A percentile compares a stretch with the other conserved stretches of the same genome.
These are phyloP conservation scores for Malacosoma neustria DNA, from an alignment of 2,888 invertebrate genomes.

Conservation along the genomic window DNA sequence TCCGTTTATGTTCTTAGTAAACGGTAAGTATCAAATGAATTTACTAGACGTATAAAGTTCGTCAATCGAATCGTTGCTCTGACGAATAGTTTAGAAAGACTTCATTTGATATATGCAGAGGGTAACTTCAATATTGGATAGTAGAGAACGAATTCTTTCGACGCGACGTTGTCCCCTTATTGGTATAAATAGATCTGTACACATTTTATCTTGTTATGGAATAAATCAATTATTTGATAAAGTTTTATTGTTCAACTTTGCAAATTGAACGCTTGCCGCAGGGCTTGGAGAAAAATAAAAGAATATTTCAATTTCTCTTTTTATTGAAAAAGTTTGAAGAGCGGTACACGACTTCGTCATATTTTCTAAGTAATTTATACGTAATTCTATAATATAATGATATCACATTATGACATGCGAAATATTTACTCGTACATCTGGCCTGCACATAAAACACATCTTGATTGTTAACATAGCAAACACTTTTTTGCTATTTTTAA, in stretches of 20 bases:
- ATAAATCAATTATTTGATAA: slow-evolving; percentile 30
- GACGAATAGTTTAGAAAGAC: slow-evolving; percentile 66
- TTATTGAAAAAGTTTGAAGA: background rate
- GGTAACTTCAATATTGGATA: slow-evolving; percentile 48
- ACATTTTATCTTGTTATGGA: slow-evolving; percentile 35
- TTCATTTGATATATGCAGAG: slow-evolving; percentile 63
- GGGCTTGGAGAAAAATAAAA: background rate
- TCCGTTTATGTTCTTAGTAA: too few species aligned
- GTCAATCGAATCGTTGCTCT: slow-evolving; percentile 56
- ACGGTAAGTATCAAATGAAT: slow-evolving; percentile 24
- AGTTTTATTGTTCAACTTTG: background rate
- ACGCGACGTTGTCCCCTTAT: slow-evolving; percentile 25
- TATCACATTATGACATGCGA: too few species aligned
- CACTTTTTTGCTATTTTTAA: too few species aligned
- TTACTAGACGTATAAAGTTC: slow-evolving; percentile 27
- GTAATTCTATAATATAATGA: too few species aligned
- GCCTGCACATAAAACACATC: too few species aligned
- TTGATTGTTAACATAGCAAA: too few species aligned
- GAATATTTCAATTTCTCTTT: background rate
- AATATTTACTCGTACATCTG: too few species aligned
- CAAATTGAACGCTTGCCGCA: background rate
- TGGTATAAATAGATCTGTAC: slow-evolving; percentile 42
- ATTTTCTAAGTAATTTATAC: too few species aligned
- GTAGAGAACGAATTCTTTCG: slow-evolving; percentile 29
- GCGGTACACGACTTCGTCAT: too few species aligned